These are phyloP conservation scores for Coboldia fuscipes DNA, from an alignment of 1,140 invertebrate genomes.

Conservation along the genomic window DNA sequence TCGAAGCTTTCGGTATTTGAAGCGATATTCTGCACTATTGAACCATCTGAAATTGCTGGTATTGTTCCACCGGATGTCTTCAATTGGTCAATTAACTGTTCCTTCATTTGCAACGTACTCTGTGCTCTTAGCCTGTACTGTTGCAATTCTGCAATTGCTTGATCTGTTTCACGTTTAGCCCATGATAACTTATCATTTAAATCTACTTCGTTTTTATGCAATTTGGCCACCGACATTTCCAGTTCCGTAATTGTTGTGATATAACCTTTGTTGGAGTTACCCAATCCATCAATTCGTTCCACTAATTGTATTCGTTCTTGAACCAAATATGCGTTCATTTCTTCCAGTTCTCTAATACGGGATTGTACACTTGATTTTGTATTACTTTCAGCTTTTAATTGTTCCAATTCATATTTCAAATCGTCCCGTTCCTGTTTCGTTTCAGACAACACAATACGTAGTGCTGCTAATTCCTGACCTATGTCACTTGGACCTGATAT, in stretches of 20 bases:
- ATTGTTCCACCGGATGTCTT: constrained; percentile 16
- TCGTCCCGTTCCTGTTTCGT: constrained; percentile 15
- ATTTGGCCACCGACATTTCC: constrained; percentile 21
- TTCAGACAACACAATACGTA: constrained; percentile 15
- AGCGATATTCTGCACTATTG: no score
- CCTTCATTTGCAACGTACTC: constrained; percentile 54
- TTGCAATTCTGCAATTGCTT: constrained; percentile 35
- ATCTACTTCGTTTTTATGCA: constrained; percentile 22
- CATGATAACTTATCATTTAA: constrained; percentile 26
- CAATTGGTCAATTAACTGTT: constrained; percentile 45
- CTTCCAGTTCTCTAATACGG: constrained; percentile 13
- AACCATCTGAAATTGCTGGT: constrained; percentile 19
- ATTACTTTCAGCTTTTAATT: constrained; percentile 7
- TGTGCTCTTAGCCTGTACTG: constrained; percentile 50
- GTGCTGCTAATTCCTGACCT: constrained; percentile 12
- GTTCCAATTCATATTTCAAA: constrained; percentile 10
- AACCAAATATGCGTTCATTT: constrained; percentile 15
- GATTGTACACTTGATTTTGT: constrained; percentile 8
- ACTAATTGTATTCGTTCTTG: constrained; percentile 21
- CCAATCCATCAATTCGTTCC: constrained; percentile 11
- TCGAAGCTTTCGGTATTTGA: no score
- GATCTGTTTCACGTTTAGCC: constrained; percentile 30
- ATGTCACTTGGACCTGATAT: not conserved
- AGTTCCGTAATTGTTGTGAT: constrained; percentile 19
- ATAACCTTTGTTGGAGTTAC: constrained; percentile 11